These are phyloP conservation scores for Branchipolynoe longqiensis DNA, from an alignment of 2,888 invertebrate genomes.

Conservation along the genomic window DNA sequence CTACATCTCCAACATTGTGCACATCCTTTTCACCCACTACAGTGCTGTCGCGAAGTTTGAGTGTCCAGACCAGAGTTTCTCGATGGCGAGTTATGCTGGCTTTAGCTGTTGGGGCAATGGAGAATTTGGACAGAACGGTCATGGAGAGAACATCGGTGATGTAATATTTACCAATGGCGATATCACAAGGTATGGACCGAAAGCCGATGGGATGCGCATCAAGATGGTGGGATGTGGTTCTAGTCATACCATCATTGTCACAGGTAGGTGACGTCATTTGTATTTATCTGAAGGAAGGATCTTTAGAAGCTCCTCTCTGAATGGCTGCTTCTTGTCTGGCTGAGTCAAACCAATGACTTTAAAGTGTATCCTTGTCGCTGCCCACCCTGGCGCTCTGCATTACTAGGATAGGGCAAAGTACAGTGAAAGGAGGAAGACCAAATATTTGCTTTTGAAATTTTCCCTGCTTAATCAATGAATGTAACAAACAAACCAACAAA, in stretches of 20 bases:
- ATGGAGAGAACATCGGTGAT: neutral
- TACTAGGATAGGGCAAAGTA: no score
- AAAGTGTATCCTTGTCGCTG: no score
- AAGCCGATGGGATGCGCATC: no score
- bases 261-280: slow-evolving; percentile 42
- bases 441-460: no score
- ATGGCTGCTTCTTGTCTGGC: no score
- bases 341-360: no score
- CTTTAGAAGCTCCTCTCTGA: no score
- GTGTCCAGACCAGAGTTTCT: neutral
- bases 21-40: neutral
- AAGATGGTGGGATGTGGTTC: slow-evolving; percentile 46
- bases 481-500: no score
- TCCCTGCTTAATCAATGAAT: no score
- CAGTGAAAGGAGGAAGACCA: no score
- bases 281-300: no score
- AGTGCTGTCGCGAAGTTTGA: neutral
- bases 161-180: neutral
- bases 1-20: neutral
- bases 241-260: slow-evolving; percentile 57
- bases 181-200: neutral
- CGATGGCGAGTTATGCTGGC: neutral
- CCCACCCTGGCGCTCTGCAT: no score
- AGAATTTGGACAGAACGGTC: slow-evolving; percentile 43
- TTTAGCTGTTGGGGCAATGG: slow-evolving; percentile 53